Base-by-base conservation (phyloP, 2,888 invertebrate genomes). In the Meiosimyza platycephala region DNA sequence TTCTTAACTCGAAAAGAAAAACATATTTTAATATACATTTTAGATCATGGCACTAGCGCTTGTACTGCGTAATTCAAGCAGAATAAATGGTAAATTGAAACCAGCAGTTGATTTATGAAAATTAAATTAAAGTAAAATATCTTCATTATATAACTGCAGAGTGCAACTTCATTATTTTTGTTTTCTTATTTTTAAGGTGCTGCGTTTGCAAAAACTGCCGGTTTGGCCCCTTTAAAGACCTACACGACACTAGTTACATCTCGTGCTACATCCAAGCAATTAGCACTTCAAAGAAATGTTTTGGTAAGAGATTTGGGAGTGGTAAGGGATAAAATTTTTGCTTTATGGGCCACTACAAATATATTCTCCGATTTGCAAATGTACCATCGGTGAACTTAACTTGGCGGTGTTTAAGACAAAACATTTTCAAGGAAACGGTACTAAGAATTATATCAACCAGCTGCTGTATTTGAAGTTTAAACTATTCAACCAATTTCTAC, bases 121-220 rank as follows among this genome's bases (percentile, higher is more conserved):
- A 33, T 33, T 60, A 40, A 40, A 7, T 40, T 40, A n/a, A 60
- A 22, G 72, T 33, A 71, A 72, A 68, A 68, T 70, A 65, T 66
- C 62, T 71, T 65, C 62, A 79, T 85, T 85, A 85, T 83, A 84
- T 85, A 85, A 85, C 62, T 66, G 59, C n/a, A 65, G 15, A 40
- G 67, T 66, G 67, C n/a, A 55, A 6, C 52, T 48, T 74, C 67
- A 67, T 22, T 48, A 48, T 40, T 18, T 57, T 65, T 67, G 40
- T 7, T 57, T 60, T 62, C 18, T 13, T 51, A 2, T 50, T 40
- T 48, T 47, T 9, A 47, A 78, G 78, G 73, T 22, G 67, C 75
- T 60, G 74, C 76, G 71, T 74, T 85, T 6, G 28, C 82, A n/a
- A 84, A 82, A 71, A 76, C 81, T 18, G 72, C 74, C 22, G 82